phyloP scores from a whole-genome alignment of 2,888 invertebrate genomes.

The Hoplodrina blanda region DNA sequence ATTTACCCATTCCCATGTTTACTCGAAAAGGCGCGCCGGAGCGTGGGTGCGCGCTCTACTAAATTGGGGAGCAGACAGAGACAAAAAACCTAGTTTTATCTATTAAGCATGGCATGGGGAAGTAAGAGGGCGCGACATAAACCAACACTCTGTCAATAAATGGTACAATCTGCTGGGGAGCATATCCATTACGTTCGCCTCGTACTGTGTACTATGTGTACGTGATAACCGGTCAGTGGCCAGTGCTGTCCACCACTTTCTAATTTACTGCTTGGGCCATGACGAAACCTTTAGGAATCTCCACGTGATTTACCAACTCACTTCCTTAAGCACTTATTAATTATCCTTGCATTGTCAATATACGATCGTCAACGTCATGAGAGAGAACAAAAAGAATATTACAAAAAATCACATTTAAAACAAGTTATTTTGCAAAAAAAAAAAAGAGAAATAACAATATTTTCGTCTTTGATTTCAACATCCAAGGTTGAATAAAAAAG shows the following conservation, averaged over 20 bases:
- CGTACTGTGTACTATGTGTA: constrained; percentile 64
- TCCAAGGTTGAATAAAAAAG: constrained; percentile 55
- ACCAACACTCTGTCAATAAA: constrained; percentile 83
- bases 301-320: constrained; percentile 29
- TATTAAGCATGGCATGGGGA: constrained; percentile 70
- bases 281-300: constrained; percentile 61
- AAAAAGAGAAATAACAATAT: constrained; percentile 47
- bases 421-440: constrained; percentile 39
- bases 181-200: constrained; percentile 80
- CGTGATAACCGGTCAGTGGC: constrained; percentile 73
- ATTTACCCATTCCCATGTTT: constrained; percentile 89
- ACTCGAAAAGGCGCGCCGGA: constrained; percentile 87
- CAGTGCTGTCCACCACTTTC: constrained; percentile 85
- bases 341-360: constrained; percentile 10
- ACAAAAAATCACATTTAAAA: constrained; percentile 14
- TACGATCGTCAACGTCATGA: background rate
- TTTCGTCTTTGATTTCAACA: constrained; percentile 50
- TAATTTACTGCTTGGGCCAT: constrained; percentile 72
- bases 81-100: constrained; percentile 79
- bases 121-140: constrained; percentile 77
- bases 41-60: constrained; percentile 87
- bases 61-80: constrained; percentile 88
- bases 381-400: background rate
- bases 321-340: constrained; percentile 5
- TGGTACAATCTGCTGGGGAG: constrained; percentile 78